Percentiles rank a stretch among this genome's conserved stretches.
phyloP scores from a whole-genome alignment of 2,888 invertebrate genomes.

The Sesia bembeciformis region DNA sequence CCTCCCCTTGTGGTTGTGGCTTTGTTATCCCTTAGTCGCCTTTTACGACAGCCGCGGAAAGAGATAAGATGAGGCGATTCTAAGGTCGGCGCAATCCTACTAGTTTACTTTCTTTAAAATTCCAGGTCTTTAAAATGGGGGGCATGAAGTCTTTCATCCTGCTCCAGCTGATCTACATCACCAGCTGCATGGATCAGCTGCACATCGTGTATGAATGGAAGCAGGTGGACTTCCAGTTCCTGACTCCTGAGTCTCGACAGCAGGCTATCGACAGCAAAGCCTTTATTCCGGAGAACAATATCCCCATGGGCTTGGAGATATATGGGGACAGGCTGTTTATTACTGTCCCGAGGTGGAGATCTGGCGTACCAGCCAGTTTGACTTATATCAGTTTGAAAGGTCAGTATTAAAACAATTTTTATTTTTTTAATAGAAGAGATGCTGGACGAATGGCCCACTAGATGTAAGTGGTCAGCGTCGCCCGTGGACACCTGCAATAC shows the following conservation, averaged over 20 bases:
- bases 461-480: too few species aligned
- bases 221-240: slow-evolving; percentile 80
- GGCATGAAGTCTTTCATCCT: slow-evolving; percentile 39
- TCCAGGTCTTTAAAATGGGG: slow-evolving; percentile 47
- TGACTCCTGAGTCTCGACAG: slow-evolving; percentile 67
- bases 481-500: too few species aligned
- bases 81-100: background rate
- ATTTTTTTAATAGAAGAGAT: background rate
- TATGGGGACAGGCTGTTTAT: slow-evolving; percentile 80
- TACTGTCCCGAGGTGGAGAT: slow-evolving; percentile 83
- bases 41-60: too few species aligned
- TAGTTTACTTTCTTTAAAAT: slow-evolving; percentile 1
- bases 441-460: background rate
- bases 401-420: slow-evolving; percentile 27
- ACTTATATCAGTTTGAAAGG: slow-evolving; percentile 83
- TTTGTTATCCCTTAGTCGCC: too few species aligned
- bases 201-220: slow-evolving; percentile 83
- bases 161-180: slow-evolving; percentile 45
- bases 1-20: too few species aligned
- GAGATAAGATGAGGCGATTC: too few species aligned
- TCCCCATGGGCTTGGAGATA: slow-evolving; percentile 84
- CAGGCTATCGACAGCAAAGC: slow-evolving; percentile 73
- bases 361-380: slow-evolving; percentile 83
- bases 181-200: slow-evolving; percentile 77
- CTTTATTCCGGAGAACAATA: slow-evolving; percentile 81